Base-by-base conservation (phyloP, 2,888 invertebrate genomes). In the Octodonta nipae region DNA sequence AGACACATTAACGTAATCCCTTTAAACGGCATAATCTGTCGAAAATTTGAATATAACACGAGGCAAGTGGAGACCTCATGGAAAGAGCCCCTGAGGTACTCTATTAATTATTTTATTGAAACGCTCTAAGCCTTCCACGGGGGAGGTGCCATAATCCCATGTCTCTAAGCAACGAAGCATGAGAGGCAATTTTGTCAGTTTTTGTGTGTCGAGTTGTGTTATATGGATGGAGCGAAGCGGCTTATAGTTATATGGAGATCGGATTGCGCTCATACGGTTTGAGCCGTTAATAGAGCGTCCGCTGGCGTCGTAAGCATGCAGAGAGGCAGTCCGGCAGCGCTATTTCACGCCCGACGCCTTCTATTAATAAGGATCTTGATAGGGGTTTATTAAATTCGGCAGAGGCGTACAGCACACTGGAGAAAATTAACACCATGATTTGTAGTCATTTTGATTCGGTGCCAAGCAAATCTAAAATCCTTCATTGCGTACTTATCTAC, bases 101-200 rank as follows among this genome's bases (percentile, higher is more conserved):
- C 58, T 58, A 58, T 59, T 59, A 59, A 59, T 59, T 58, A 58
- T 58, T 58, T 59, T 58, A 59, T 58, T 52, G 59, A 4, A 56
- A 51, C 54, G 54, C 47, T 49, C 51, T 50, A n/a, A n/a, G n/a
- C n/a, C n/a, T n/a, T n/a, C 49, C 44, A 39, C 41, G 32, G 46
- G 49, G 50, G 49, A 55, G 52, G 52, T 51, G 54, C 47, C 42
- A 47, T 53, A 55, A 55, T 55, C 54, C 55, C 48, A 42, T 40
- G 54, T 55, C 51, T 47, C 51, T 45, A 49, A 51, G 54, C 54
- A 46, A 52, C 54, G 48, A 43, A 41, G 47, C 52, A 51, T 50
- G 50, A 53, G 54, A 54, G 55, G 54, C 54, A 55, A 55, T 56
- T 58, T 56, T 55, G 49, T 44, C 46, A 41, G 47, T 54, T 55